These are phyloP conservation scores for Dexiosoma caninum DNA, from an alignment of 2,888 invertebrate genomes.

Conservation along the genomic window DNA sequence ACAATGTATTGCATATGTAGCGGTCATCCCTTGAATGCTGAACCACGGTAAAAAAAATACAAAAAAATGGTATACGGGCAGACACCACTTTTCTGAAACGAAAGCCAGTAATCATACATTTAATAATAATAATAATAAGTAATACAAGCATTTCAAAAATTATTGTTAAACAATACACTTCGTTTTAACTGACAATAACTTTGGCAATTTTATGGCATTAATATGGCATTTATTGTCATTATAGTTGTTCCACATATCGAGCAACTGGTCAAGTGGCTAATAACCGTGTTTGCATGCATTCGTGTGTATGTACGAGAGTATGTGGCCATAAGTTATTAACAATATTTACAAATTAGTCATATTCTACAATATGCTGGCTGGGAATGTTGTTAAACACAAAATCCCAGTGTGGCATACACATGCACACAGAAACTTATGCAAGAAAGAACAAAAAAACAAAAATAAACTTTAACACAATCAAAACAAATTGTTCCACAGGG, in stretches of 20 bases:
- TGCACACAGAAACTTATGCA: not conserved
- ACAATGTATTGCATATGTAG: no score
- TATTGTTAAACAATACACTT: not conserved
- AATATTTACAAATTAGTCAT: conserved; percentile 62
- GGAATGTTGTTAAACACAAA: not conserved
- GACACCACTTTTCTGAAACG: no score
- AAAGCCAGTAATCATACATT: no score
- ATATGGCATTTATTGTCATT: not conserved
- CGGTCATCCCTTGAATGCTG: no score
- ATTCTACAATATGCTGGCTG: conserved; percentile 33
- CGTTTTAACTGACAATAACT: not conserved
- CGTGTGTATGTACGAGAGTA: not conserved
- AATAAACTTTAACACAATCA: conserved; percentile 32
- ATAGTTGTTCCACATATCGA: not conserved
- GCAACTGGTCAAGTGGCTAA: conserved; percentile 29
- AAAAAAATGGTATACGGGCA: no score
- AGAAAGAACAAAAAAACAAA: not conserved
- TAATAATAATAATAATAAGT: no score
- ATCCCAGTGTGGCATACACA: not conserved
- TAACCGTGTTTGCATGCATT: not conserved
- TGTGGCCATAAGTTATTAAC: conserved; percentile 38
- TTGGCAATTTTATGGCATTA: not conserved
- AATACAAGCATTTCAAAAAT: not conserved
- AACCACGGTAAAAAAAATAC: no score
- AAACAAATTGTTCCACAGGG: conserved; percentile 56